Evolutionary conservation across 2,888 invertebrate genomes (phyloP), one percentile per base, ranked within the genome.

Genomic region (Hyposoter didymator): DNA sequence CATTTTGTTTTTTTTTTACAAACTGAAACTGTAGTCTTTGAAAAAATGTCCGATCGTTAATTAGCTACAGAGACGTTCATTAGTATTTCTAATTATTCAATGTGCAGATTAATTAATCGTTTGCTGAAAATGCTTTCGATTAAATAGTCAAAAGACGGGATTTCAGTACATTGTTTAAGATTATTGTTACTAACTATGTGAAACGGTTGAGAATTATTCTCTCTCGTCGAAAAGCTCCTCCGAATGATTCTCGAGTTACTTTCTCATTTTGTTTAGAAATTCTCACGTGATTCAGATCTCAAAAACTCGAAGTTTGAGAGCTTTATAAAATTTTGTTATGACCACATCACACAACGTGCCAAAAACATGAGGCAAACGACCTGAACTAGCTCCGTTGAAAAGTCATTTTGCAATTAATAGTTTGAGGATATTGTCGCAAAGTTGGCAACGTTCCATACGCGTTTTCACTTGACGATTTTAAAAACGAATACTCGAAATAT

Each of bases 361-460:
- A 67, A 43, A 66, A 66, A 43, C 22, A 6, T 22, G 39, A 43
- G 67, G 22, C 19, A 67, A 67, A 22, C 43, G 43, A 67, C 67
- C 67, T 67, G 67, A 14, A 43, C 22, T 67, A 5, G 0, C n/a
- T 14, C 14, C 43, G 19, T 19, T 12, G 14, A 59, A 59, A 59
- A 59, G n/a, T 28, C 28, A 12, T 5, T 59, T 28, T 22, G 12
- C 28, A 59, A 59, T 14, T 52, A 59, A 59, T 1, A 59, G 59
- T 28, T 59, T 28, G 5, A 14, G 22, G 5, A 3, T 28, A 28
- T 28, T 28, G 7, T 52, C 7, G 5, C 2, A 28, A 59, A 28
- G 4, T 28, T 59, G 8, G n/a, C 64, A 64, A n/a, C 64, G 6
- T 35, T 8, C 6, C 35, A 39, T 35, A 35, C 64, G 17, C 17